Percentiles rank a stretch among this genome's conserved stretches.
phyloP scores from a whole-genome alignment of 2,797 vertebrate species.

The Cossypha dichroa region DNA sequence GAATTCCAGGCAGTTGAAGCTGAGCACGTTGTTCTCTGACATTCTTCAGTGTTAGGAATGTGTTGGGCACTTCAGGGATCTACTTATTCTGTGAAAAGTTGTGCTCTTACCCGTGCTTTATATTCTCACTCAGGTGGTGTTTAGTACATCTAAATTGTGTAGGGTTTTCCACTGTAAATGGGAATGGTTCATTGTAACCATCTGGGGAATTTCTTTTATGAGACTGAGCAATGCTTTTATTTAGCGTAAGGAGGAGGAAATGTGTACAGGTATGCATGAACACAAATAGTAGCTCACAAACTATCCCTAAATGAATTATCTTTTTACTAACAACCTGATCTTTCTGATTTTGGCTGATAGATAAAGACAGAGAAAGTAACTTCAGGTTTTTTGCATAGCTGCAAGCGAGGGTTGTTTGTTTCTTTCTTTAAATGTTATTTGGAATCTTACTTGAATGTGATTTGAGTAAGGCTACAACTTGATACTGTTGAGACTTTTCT shows the following conservation, averaged over 20 bases:
- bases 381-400: background rate
- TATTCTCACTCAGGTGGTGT: background rate
- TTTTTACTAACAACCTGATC: background rate
- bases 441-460: background rate
- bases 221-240: background rate
- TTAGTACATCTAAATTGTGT: background rate
- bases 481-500: background rate
- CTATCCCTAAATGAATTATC: background rate
- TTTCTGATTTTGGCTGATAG: background rate
- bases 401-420: background rate
- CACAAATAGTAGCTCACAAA: background rate
- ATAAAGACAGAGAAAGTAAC: background rate
- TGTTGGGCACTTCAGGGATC: background rate
- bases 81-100: background rate
- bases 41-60: background rate
- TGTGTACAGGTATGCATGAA: background rate
- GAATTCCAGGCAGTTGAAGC: background rate
- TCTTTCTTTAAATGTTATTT: background rate
- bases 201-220: background rate
- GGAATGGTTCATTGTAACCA: background rate
- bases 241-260: background rate
- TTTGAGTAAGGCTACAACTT: background rate
- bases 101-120: background rate
- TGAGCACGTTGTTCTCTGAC: background rate
- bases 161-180: background rate